Percentiles rank a stretch among this genome's conserved stretches.
phyloP scores from a whole-genome alignment of 1,140 invertebrate species.

The Pollicipes pollicipes region DNA sequence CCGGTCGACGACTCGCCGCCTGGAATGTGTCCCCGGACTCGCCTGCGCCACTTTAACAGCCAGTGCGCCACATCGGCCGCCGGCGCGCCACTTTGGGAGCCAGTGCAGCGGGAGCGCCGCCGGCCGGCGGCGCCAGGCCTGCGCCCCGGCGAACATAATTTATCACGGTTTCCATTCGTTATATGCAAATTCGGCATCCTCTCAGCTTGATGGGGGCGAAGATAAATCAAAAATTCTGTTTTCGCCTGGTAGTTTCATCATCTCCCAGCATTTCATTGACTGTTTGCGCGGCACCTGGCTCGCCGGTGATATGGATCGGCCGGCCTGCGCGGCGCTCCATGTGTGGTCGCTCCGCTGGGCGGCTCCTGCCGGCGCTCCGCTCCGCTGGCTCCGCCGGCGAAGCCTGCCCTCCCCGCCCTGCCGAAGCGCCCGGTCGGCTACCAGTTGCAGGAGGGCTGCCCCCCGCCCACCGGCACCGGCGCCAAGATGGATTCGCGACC shows the following conservation, averaged over 20 bases:
- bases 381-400: too few relatives aligned
- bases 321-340: background rate
- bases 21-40: background rate
- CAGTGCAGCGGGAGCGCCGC: background rate
- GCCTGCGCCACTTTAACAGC: too few relatives aligned
- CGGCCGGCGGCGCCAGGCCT: too few relatives aligned
- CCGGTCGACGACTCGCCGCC: too few relatives aligned
- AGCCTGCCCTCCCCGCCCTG: too few relatives aligned
- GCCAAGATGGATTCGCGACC: background rate
- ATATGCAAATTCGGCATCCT: background rate
- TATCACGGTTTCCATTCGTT: background rate
- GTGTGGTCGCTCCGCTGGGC: background rate
- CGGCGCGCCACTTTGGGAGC: too few relatives aligned
- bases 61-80: too few relatives aligned
- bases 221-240: slow-evolving; percentile 2
- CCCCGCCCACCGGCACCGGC: too few relatives aligned
- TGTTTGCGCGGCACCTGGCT: background rate
- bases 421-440: too few relatives aligned
- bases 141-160: background rate
- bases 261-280: background rate
- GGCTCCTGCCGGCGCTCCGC: too few relatives aligned
- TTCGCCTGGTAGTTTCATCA: background rate
- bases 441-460: too few relatives aligned
- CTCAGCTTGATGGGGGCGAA: background rate
- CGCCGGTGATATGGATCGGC: background rate